Conservation (phyloP, 2,113 vertebrate species). For the Saccopteryx leptura region DNA sequence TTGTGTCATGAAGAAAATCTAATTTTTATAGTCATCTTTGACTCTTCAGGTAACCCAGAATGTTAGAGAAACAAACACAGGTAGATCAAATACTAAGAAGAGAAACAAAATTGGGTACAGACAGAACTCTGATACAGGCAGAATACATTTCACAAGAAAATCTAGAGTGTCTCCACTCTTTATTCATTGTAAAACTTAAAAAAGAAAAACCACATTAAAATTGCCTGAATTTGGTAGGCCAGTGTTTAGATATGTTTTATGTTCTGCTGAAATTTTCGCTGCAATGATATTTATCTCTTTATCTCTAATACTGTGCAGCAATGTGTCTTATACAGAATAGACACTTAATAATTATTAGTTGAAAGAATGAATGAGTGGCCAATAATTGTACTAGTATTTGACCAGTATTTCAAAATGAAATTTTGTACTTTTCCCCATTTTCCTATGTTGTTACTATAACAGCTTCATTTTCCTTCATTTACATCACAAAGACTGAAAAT, state of each 20-base stretch:
- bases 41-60: not conserved
- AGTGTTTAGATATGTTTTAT: not conserved
- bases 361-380: not conserved
- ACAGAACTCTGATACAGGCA: not conserved
- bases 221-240: not conserved
- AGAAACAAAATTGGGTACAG: not conserved
- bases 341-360: slow-evolving; percentile 36
- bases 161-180: not conserved
- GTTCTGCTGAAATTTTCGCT: not conserved
- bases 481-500: not conserved
- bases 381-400: not conserved
- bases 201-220: not conserved
- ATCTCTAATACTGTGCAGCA: not conserved
- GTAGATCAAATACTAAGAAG: not conserved
- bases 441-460: not conserved
- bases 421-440: not conserved
- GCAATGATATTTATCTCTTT: not conserved
- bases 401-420: not conserved
- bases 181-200: not conserved
- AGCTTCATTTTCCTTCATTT: slow-evolving; percentile 36
- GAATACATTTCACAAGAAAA: not conserved
- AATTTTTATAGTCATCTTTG: not conserved
- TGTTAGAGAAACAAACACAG: slow-evolving; percentile 15
- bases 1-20: not conserved
- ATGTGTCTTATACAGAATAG: not conserved